These are phyloP conservation scores for Dynastes hyllus DNA, from an alignment of 2,888 invertebrate genomes.

Conservation along the genomic window DNA sequence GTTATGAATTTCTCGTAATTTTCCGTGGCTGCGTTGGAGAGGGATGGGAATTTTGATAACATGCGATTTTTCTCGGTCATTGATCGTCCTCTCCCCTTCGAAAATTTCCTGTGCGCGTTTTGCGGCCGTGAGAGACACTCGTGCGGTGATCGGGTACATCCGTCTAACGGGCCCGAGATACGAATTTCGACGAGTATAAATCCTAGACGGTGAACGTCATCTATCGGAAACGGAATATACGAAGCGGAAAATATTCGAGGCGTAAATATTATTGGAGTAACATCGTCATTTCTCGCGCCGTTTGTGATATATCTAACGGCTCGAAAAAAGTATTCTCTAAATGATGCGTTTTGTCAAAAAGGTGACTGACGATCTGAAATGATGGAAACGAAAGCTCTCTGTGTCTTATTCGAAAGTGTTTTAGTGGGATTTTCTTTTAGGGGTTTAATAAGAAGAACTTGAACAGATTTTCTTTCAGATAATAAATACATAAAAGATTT, in stretches of 20 bases:
- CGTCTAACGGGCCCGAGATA: neutral
- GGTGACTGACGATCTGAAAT: neutral
- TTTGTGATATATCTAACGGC: constrained; percentile 2
- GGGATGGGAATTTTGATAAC: constrained; percentile 29
- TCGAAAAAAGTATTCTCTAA: neutral
- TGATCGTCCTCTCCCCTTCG: neutral
- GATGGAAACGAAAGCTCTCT: too few species aligned
- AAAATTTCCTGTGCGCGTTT: neutral
- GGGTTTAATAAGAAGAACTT: too few species aligned
- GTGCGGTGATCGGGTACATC: constrained; percentile 16
- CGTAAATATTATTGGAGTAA: constrained; percentile 18
- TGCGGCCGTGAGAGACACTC: constrained; percentile 6
- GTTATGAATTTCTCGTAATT: constrained; percentile 37
- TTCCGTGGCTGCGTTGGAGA: neutral
- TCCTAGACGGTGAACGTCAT: neutral
- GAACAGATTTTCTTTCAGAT: too few species aligned
- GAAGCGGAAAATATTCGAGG: constrained; percentile 8
- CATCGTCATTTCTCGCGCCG: constrained; percentile 8
- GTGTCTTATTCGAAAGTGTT: too few species aligned
- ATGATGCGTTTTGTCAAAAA: neutral
- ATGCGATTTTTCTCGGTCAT: constrained; percentile 36
- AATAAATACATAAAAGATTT: too few species aligned
- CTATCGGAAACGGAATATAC: constrained; percentile 21
- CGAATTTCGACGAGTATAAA: constrained; percentile 8
- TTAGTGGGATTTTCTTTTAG: too few species aligned